Evolutionary conservation across 2,113 vertebrate species (phyloP).

Genomic region (Otolemur garnettii): DNA sequence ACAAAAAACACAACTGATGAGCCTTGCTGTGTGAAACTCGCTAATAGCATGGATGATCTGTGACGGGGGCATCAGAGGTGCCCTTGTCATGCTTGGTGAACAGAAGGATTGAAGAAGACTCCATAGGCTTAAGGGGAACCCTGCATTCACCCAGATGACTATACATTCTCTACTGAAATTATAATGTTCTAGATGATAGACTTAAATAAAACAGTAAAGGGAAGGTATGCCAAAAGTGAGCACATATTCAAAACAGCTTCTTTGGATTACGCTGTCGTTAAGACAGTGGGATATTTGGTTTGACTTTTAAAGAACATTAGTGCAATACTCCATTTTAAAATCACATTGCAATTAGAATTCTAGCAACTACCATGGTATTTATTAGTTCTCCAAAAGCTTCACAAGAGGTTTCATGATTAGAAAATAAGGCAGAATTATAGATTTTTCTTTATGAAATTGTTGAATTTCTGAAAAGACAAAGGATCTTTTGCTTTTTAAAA

Average conservation of each 20-base stretch:
- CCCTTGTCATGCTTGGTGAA: not conserved
- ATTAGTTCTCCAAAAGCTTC: constrained; percentile 85
- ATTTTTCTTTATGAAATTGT: constrained; percentile 72
- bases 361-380: constrained; percentile 81
- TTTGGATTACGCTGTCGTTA: constrained; percentile 87
- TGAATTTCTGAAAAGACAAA: constrained; percentile 72
- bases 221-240: constrained; percentile 68
- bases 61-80: not conserved
- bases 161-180: constrained; percentile 19
- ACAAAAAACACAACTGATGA: not conserved
- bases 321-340: constrained; percentile 82
- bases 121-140: not conserved
- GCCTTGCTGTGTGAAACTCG: not conserved
- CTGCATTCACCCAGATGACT: not conserved
- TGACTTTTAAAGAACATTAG: constrained; percentile 76
- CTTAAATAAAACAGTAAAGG: constrained; percentile 24
- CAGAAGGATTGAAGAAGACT: not conserved
- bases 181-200: constrained; percentile 10
- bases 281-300: constrained; percentile 84
- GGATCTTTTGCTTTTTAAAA: constrained; percentile 93
- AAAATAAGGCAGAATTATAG: constrained; percentile 84
- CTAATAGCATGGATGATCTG: too few species aligned
- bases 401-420: constrained; percentile 81
- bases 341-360: constrained; percentile 76
- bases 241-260: constrained; percentile 86